These are phyloP conservation scores for Agraylea sexmaculata DNA, from an alignment of 1,140 invertebrate species.

Conservation along the genomic window DNA sequence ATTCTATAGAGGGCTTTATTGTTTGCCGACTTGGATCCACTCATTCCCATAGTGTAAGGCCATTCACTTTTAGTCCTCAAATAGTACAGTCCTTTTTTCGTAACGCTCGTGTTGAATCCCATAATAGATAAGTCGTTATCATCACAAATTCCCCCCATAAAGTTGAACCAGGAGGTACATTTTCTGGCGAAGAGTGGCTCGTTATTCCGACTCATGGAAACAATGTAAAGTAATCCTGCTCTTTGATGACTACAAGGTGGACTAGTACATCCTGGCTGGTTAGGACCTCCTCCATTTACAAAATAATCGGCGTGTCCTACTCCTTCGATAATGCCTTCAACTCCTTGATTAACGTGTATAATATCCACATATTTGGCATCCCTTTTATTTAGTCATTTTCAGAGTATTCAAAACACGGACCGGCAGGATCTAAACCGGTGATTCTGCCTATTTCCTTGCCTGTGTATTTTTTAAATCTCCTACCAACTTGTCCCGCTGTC, in stretches of 20 bases:
- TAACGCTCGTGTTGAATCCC: conserved; percentile 39
- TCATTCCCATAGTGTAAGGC: conserved; percentile 13
- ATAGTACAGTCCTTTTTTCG: conserved; percentile 42
- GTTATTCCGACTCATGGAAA: conserved; percentile 41
- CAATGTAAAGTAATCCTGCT: conserved; percentile 44
- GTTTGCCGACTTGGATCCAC: conserved; percentile 4
- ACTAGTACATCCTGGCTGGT: conserved; percentile 52
- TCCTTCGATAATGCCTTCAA: conserved; percentile 43
- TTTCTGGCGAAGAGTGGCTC: conserved; percentile 40
- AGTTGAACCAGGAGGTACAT: conserved; percentile 37
- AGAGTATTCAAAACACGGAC: conserved; percentile 37
- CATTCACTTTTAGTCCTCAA: conserved; percentile 22
- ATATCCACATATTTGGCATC: conserved; percentile 52
- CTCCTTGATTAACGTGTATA: conserved; percentile 49
- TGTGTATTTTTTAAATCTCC: conserved; percentile 39
- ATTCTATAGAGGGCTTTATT: too few relatives aligned
- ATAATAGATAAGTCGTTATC: conserved; percentile 31
- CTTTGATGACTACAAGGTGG: conserved; percentile 49
- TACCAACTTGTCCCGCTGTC: conserved; percentile 43
- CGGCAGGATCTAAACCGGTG: conserved; percentile 45
- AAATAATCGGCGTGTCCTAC: conserved; percentile 54
- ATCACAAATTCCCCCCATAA: conserved; percentile 36
- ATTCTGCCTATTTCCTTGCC: conserved; percentile 30
- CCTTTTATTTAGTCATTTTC: conserved; percentile 43
- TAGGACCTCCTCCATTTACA: conserved; percentile 46